A percentile compares a stretch with the other conserved stretches of the same genome.
Evolutionary conservation across 2,113 vertebrate genomes (phyloP).

Genomic region (Clarias gariepinus): DNA sequence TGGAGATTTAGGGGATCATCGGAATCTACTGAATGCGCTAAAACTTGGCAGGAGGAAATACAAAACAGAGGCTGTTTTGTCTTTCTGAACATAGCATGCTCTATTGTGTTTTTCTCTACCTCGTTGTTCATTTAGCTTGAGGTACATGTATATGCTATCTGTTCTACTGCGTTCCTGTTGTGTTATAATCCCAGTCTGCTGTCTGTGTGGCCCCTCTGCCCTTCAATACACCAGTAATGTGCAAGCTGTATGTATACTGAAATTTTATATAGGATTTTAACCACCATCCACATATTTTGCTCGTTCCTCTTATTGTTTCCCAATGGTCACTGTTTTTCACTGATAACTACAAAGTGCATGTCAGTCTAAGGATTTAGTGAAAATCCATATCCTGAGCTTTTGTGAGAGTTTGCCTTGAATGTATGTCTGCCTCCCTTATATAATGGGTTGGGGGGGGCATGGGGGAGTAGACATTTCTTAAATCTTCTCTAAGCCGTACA

Average conservation of each 20-base stretch:
- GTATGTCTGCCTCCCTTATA: conserved; percentile 42
- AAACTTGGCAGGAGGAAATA: conserved; percentile 56
- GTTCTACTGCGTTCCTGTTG: background rate
- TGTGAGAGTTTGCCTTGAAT: conserved; percentile 24
- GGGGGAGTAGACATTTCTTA: background rate
- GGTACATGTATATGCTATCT: conserved; percentile 30
- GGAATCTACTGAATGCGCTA: conserved; percentile 36
- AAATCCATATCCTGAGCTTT: conserved; percentile 56
- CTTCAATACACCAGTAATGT: background rate
- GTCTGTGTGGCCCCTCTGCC: conserved; percentile 30
- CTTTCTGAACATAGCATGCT: conserved; percentile 47
- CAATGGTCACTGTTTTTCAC: conserved; percentile 64
- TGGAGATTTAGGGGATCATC: conserved; percentile 54
- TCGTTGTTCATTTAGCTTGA: conserved; percentile 56
- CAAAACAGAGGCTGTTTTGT: conserved; percentile 7
- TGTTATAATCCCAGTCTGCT: conserved; percentile 59
- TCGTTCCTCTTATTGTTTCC: conserved; percentile 53
- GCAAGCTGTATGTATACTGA: conserved; percentile 15
- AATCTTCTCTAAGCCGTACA: background rate
- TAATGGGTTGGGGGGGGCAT: background rate
- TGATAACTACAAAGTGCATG: conserved; percentile 61
- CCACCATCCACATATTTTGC: conserved; percentile 9
- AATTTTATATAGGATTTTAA: conserved; percentile 50
- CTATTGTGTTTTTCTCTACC: conserved; percentile 47
- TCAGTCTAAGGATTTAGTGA: conserved; percentile 45